Evolutionary conservation across 2,888 invertebrate genomes (phyloP), one percentile per base, ranked within the genome.

Genomic region (Thyatira batis): DNA sequence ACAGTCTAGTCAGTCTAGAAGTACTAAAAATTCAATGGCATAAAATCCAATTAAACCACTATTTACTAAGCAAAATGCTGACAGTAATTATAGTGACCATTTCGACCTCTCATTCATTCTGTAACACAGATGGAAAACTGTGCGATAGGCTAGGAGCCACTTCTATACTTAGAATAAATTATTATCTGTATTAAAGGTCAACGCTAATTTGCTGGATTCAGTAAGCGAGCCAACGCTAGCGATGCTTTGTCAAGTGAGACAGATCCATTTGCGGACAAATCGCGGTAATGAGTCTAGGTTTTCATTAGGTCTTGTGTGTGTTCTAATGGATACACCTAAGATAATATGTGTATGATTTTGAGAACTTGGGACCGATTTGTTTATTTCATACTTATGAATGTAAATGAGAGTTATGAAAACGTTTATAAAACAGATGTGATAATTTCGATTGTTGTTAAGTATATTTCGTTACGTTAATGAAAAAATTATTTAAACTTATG

Each of bases 231-330:
- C 13, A 5, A 33, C 13, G 33, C 1, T 62, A 50, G 51, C 56
- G 6, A 9, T 51, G 48, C 53, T 63, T 66, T 68, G 54, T 66
- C 54, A 59, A 8, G 45, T 48, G n/a, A 51, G 57, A 58, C 64
- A 58, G 52, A 46, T 4, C 48, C 20, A 64, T 65, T 63, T 59
- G 60, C 55, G 39, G 39, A 39, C 17, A 17, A 39, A 39, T 39
- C 17, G 39, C 8, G 39, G 17, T 39, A 39, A 28, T 28, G n/a
- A 17, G 2, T 27, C 27, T 28, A 28, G 30, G 49, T 49, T 49
- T 27, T 49, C 20, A 49, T 49, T 49, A 39, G 17, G 39, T 13
- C 39, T 39, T 17, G 8, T 39, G 3, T 23, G 51, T 54, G 54
- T 55, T 59, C 58, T 59, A 61, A 39, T 39, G 17, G 33, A 8